Evolutionary conservation across 92 coral and sea anemone genomes (phyloP).

Genomic region (Epizoanthus scotinus): DNA sequence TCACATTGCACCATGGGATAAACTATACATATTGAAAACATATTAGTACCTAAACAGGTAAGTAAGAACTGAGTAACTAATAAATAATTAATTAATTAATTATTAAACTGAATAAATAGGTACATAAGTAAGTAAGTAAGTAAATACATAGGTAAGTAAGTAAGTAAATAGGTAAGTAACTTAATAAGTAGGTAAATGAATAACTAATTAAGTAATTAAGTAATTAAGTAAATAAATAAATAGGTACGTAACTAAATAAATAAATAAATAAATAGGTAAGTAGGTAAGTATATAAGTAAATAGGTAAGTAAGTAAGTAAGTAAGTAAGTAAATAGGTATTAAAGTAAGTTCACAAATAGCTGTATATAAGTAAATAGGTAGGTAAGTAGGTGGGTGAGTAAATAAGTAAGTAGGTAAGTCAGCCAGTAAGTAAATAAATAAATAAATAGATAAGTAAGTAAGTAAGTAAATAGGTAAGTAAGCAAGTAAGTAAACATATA

Average conservation of each 20-base stretch:
- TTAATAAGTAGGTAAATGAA: too few relatives aligned
- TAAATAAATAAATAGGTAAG: background rate
- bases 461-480: background rate
- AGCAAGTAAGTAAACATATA: background rate
- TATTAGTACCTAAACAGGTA: background rate
- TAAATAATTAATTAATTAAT: too few relatives aligned
- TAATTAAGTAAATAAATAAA: too few relatives aligned
- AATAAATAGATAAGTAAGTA: background rate
- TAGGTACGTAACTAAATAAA: too few relatives aligned
- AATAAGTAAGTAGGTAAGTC: background rate
- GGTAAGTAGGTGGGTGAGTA: background rate
- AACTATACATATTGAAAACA: background rate
- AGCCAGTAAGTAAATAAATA: too few relatives aligned
- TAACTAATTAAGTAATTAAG: too few relatives aligned
- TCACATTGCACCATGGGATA: background rate
- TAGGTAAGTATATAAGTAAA: background rate
- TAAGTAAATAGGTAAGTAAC: too few relatives aligned
- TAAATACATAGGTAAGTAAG: too few relatives aligned
- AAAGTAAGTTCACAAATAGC: background rate
- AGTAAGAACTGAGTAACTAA: background rate
- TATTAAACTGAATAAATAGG: too few relatives aligned
- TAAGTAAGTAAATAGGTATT: background rate
- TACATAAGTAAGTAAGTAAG: too few relatives aligned
- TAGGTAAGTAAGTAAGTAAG: background rate
- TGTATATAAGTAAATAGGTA: background rate